Evolutionary conservation across 2,113 vertebrate genomes (phyloP).

Genomic region (Alligator sinensis): DNA sequence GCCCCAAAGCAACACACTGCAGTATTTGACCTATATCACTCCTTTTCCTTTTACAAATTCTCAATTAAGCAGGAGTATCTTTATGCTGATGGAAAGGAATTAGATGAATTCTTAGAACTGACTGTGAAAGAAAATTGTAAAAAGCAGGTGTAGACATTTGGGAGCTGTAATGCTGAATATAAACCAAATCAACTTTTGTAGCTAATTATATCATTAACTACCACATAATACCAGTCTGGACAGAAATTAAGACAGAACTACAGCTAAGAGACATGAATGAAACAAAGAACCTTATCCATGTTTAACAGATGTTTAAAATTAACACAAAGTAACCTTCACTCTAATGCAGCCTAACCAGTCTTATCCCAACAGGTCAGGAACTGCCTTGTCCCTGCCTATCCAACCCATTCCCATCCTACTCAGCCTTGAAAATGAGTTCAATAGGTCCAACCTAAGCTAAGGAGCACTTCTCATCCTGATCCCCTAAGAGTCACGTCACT

Average conservation of each 20-base stretch:
- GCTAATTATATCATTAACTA: neutral
- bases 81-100: neutral
- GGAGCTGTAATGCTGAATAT: neutral
- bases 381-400: neutral
- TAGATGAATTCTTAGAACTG: conserved; percentile 1
- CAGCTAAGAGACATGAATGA: neutral
- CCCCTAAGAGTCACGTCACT: neutral
- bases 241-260: neutral
- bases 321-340: neutral
- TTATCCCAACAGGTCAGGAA: neutral
- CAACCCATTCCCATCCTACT: neutral
- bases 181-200: neutral
- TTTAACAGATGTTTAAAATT: neutral
- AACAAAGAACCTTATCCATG: neutral
- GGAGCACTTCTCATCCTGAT: neutral
- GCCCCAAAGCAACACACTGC: neutral
- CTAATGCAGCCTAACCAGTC: neutral
- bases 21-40: neutral
- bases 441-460: neutral
- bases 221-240: neutral
- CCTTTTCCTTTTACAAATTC: conserved; percentile 6
- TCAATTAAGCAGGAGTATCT: neutral
- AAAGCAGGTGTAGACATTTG: conserved; percentile 12
- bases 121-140: neutral
- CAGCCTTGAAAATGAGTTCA: neutral